These are phyloP conservation scores for Oxycera nigricornis DNA, from an alignment of 2,888 invertebrate species.

Conservation along the genomic window DNA sequence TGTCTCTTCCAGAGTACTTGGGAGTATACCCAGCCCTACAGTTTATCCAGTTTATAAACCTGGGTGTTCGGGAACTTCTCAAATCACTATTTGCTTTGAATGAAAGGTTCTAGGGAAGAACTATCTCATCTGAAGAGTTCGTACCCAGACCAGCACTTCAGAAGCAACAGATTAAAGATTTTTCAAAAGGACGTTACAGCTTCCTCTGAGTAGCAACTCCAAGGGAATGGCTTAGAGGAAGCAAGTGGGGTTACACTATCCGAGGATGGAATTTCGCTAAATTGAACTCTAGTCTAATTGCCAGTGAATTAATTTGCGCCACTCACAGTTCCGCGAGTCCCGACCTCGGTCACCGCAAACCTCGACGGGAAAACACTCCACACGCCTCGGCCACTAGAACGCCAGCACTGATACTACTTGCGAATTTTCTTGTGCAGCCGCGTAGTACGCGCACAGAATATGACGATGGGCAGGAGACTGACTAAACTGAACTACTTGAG, in stretches of 20 bases:
- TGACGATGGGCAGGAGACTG: not conserved
- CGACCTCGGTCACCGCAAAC: slow-evolving; percentile 3
- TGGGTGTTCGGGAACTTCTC: too few relatives aligned
- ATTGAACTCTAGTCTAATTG: not conserved
- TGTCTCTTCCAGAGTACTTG: not conserved
- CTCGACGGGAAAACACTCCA: not conserved
- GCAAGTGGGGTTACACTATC: too few relatives aligned
- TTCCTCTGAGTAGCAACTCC: too few relatives aligned
- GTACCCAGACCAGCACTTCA: too few relatives aligned
- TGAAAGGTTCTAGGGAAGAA: too few relatives aligned
- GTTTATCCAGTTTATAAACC: too few relatives aligned
- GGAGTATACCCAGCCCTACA: too few relatives aligned
- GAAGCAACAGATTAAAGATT: too few relatives aligned
- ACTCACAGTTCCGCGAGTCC: slow-evolving; percentile 15
- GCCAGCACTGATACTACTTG: not conserved
- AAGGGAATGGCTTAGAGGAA: too few relatives aligned
- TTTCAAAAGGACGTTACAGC: too few relatives aligned
- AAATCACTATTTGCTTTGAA: too few relatives aligned
- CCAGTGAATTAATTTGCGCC: not conserved
- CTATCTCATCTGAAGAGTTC: too few relatives aligned
- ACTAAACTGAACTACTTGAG: slow-evolving; percentile 29
- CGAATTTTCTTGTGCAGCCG: not conserved
- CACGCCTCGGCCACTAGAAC: not conserved
- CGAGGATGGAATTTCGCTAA: not conserved
- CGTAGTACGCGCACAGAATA: not conserved